Evolutionary conservation across 2,888 invertebrate species (phyloP), one percentile per base, ranked within the genome.

Genomic region (Operophtera brumata): DNA sequence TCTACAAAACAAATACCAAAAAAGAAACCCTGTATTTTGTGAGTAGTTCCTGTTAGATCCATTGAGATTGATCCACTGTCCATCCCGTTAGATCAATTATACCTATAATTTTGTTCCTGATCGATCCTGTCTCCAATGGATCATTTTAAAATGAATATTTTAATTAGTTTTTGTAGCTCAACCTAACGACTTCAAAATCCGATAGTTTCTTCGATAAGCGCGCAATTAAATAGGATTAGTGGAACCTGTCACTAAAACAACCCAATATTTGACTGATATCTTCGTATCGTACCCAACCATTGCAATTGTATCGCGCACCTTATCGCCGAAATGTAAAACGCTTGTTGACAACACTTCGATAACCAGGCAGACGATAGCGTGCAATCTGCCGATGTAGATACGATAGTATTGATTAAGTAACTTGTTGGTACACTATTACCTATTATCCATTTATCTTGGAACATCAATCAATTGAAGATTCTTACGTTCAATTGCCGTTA

Each of bases 271-370:
- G 56, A 55, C 64, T 47, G 61, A 65, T 67, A 66, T 41, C 53
- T 57, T 44, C 52, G 45, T 61, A 55, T 54, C 61, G 59, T 66
- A 62, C 65, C 56, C 60, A 57, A 59, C 58, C 53, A 46, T 59
- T 58, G 51, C 57, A 48, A 62, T 64, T 57, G 66, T 73, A 70
- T 64, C 59, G 67, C 73, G 76, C 70, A 64, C 70, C 62, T 78
- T 80, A 82, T 82, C 79, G 60, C 65, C 66, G 59, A 80, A 79
- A 77, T 78, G 75, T 80, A 79, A 77, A 78, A 78, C 67, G 71
- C 73, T 77, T 77, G 77, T 80, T 80, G 80, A 83, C 83, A 85
- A 78, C 71, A 77, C 65, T 63, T 71, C 67, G 75, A 81, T 77
- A 74, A 63, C 62, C 49, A 61, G 61, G 62, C 62, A 71, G 58